Percentiles rank a stretch among this genome's conserved stretches.
These are phyloP conservation scores for Phyllostomus discolor DNA, from an alignment of 2,113 vertebrate species.

Conservation along the genomic window DNA sequence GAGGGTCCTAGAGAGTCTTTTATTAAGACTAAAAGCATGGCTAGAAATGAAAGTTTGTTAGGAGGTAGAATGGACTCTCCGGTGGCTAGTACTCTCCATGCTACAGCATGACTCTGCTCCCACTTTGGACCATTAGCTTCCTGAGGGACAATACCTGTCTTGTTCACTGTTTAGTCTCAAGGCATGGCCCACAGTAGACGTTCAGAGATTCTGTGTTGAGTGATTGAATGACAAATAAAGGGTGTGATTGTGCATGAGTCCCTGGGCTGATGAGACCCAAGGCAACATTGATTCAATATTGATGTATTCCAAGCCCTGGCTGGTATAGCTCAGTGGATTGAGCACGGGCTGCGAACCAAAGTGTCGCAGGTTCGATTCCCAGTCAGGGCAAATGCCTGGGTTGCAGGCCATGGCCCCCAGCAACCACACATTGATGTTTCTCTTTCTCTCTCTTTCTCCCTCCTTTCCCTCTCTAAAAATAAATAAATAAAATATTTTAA, in stretches of 20 bases:
- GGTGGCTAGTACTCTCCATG: not conserved
- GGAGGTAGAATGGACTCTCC: not conserved
- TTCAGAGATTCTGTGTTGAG: not conserved
- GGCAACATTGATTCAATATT: not conserved
- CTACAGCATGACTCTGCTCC: not conserved
- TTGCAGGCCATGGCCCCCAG: too few species aligned
- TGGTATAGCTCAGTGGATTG: too few species aligned
- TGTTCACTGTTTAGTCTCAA: not conserved
- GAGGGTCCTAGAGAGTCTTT: not conserved
- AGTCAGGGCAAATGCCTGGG: too few species aligned
- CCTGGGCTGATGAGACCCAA: not conserved
- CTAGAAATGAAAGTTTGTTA: not conserved
- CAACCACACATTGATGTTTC: too few species aligned
- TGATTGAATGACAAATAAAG: not conserved
- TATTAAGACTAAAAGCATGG: not conserved
- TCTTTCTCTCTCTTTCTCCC: too few species aligned
- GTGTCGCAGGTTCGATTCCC: too few species aligned
- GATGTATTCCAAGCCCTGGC: not conserved
- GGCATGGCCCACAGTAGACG: not conserved
- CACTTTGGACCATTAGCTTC: not conserved
- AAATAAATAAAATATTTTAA: too few species aligned
- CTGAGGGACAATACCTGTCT: not conserved
- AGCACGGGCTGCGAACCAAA: too few species aligned
- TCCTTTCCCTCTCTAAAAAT: too few species aligned
- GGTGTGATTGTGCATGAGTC: not conserved